Conservation (phyloP, 1,140 invertebrate genomes). For the Tetragonula clypearis region DNA sequence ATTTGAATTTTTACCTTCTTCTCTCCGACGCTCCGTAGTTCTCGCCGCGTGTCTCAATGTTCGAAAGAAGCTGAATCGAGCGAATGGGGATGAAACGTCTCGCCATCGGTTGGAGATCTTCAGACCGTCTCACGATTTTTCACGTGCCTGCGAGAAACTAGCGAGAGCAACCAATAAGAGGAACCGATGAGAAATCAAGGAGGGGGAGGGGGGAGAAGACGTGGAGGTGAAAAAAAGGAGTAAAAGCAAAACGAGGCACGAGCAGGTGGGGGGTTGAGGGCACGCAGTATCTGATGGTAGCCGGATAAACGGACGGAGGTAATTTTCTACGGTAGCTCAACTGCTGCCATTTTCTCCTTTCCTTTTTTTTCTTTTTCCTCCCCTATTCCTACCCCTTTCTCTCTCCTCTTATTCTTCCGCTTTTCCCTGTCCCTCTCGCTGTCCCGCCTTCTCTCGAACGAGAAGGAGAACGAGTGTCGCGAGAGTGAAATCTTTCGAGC, state of each 20-base stretch:
- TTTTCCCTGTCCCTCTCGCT: not conserved
- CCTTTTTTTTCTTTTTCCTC: not conserved
- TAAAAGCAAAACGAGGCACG: not conserved
- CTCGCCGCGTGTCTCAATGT: not conserved
- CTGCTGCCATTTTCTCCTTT: constrained; percentile 32
- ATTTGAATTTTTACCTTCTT: not conserved
- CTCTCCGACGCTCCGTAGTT: not conserved
- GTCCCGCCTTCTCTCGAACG: not conserved
- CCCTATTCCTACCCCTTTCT: too few relatives aligned
- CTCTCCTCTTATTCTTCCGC: too few relatives aligned
- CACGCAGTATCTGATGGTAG: constrained; percentile 44
- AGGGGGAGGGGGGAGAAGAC: not conserved
- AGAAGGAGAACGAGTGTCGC: constrained; percentile 12
- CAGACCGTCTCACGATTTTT: not conserved
- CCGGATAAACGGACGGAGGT: constrained; percentile 50
- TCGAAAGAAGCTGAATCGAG: not conserved
- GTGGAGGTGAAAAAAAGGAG: not conserved
- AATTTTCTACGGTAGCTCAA: constrained; percentile 57
- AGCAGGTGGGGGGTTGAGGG: not conserved
- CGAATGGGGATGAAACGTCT: not conserved
- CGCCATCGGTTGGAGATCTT: constrained; percentile 5
- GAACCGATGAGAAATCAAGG: too few relatives aligned
- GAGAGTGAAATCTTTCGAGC: constrained; percentile 22
- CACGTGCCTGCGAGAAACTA: not conserved
- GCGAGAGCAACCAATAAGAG: not conserved